Conservation (phyloP, 2,113 vertebrate genomes). For the Lepisosteus oculatus region DNA sequence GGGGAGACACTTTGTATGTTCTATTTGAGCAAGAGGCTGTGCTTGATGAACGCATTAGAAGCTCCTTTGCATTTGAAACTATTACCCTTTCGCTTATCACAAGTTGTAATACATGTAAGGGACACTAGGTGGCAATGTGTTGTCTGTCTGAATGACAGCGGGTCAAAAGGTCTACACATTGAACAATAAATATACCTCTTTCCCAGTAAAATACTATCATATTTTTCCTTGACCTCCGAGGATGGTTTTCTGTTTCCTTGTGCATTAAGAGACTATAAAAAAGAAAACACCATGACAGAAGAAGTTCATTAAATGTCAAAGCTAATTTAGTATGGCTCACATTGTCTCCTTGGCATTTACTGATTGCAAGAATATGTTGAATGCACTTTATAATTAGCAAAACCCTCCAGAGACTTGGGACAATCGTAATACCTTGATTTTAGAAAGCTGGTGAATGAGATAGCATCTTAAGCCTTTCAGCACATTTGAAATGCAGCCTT, state of each 20-base stretch:
- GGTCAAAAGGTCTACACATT: background rate
- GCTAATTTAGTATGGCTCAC: slow-evolving; percentile 49
- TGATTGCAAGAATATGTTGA: slow-evolving; percentile 45
- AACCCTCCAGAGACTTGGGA: slow-evolving; percentile 37
- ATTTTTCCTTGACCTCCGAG: background rate
- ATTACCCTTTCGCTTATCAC: background rate
- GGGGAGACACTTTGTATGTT: no score
- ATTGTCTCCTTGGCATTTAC: slow-evolving; percentile 60
- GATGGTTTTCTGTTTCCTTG: slow-evolving; percentile 16
- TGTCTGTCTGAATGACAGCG: background rate
- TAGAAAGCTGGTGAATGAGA: no score
- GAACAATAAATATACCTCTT: no score
- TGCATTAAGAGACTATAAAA: slow-evolving; percentile 43
- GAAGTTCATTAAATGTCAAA: slow-evolving; percentile 63
- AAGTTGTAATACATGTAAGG: background rate
- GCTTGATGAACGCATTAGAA: no score
- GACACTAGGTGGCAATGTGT: background rate
- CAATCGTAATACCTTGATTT: background rate
- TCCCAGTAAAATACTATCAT: no score
- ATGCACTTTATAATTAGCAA: slow-evolving; percentile 68
- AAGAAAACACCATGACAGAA: slow-evolving; percentile 64
- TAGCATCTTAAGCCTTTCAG: background rate
- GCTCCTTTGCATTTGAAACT: no score
- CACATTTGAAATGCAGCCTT: slow-evolving; percentile 54
- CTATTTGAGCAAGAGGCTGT: no score